Evolutionary conservation across 2,113 vertebrate genomes (phyloP), one percentile per base, ranked within the genome.

Genomic region (Bos javanicus): DNA sequence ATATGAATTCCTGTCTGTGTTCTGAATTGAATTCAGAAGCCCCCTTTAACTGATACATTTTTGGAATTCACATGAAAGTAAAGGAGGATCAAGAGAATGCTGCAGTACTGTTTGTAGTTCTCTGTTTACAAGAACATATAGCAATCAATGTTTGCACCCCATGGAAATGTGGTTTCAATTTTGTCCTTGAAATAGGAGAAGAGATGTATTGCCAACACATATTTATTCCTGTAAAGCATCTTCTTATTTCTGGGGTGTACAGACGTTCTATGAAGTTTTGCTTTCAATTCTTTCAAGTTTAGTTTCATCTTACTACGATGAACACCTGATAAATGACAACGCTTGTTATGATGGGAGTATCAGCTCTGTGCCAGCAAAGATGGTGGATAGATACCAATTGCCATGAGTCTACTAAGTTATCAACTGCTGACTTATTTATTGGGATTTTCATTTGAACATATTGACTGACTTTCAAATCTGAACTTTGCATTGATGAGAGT

Each of bases 151-250:
- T 95, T 98, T 98, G 97, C 76, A 87, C 84, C 96, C 96, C 92
- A 59, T 67, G 76, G 71, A 98, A 95, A 71, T 93, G 74, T 71
- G 87, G 87, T 98, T 98, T 98, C 96, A 98, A 5, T 96, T 98
- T 98, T 97, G 96, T 90, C 64, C 98, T 98, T 97, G 95, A 98
- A 85, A 94, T 89, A 86, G 52, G 95, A 98, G 96, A 97, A 48
- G 84, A 97, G 74, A 86, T 82, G 82, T 91, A 57, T 59, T 95
- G 96, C 97, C 94, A 94, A 93, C 23, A 94, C 52, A 17, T 82
- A 93, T 87, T 95, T 92, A 96, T 94, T 87, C 93, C 93, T 97
- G 97, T 95, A 96, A 98, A 98, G 87, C 10, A 91, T 96, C 91
- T 98, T 97, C 80, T 96, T 98, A 59, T 97, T 97, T 97, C 85